Base-by-base conservation (phyloP, 2,888 invertebrate genomes). In the Sinotaia quadrata region DNA sequence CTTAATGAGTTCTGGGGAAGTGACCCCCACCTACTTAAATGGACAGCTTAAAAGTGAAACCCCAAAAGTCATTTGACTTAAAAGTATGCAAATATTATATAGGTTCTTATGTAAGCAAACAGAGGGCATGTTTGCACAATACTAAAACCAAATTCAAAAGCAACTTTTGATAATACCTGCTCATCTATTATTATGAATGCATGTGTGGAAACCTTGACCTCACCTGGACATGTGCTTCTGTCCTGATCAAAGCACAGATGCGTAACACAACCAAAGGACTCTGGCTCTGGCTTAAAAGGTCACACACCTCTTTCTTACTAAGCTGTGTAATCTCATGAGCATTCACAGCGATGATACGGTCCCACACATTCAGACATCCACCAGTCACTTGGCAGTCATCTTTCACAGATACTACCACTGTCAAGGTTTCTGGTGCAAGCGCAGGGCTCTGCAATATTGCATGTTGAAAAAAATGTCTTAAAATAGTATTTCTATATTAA, bases 221-320 rank as follows among this genome's bases (percentile, higher is more conserved):
- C 21, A 60, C 63, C 63, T 63, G 63, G n/a, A 54, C 18, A 15
- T 29, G 51, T 33, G 61, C 31, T 24, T 61, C 49, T 18, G 47
- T 21, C n/a, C 33, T 61, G 51, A 27, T 62, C 62, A 62, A 52
- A 52, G 54, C 41, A 7, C 41, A 15, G 4, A 63, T 54, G 34
- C 15, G 54, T 1, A 63, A 54, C 12, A 31, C 10, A n/a, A 63
- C 54, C 7, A n/a, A 4, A 31, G 37, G 7, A 15, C 29, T 41
- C 12, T n/a, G 37, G 12, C 10, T 4, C 8, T 41, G 41, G 31
- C 31, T 54, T 31, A 63, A 31, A 29, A 63, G 29, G 4, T 27
- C 29, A 10, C 21, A 36, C 29, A 63, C 63, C 27, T 2, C n/a
- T 4, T n/a, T 41, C 41, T 63, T 54, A 7, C 18, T 4, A 2